Base-by-base conservation (phyloP, 2,797 vertebrate species). In the Poecilia velifera region DNA sequence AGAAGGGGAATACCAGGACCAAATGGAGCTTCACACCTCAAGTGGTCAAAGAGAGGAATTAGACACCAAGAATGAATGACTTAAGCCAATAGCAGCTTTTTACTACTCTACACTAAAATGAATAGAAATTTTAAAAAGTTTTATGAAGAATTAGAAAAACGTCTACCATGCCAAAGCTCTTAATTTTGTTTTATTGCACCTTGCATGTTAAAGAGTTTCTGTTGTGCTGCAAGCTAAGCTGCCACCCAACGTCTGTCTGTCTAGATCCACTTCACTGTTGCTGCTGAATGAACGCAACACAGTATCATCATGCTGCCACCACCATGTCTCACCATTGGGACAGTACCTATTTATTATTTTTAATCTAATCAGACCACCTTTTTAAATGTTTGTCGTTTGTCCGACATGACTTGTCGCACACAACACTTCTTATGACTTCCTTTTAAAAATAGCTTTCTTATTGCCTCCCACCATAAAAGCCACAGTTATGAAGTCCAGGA, bases 21-120 rank as follows among this genome's bases (percentile, higher is more conserved):
- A 89, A 93, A 89, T 87, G 34, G 83, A 87, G 90, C 86, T 88
- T 86, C 90, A 84, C 68, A 80, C 84, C 84, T 82, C 86, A 88
- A 91, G 92, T 90, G 83, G 82, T 82, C 85, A 90, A 92, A 90
- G 84, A 90, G 84, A 87, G 79, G 91, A 92, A 90, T 93, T 92
- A 91, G 80, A 87, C 28, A 70, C 78, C 73, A 57, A 82, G 47
- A 88, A 82, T 88, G 80, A 90, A 87, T 86, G 82, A 89, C 82
- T 91, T 83, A 81, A 89, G 79, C 76, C 84, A 78, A 57, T 73
- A 57, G 51, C 84, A 89, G 81, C 68, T 49, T 85, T 90, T 87
- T 80, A 66, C 53, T 39, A 70, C 74, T 85, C 68, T 76, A 4
- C 68, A 59, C 79, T 64, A 84, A 85, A 89, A 84, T 59, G 55